Evolutionary conservation across 1,140 invertebrate species (phyloP).

Genomic region (Scylla paramamosain): DNA sequence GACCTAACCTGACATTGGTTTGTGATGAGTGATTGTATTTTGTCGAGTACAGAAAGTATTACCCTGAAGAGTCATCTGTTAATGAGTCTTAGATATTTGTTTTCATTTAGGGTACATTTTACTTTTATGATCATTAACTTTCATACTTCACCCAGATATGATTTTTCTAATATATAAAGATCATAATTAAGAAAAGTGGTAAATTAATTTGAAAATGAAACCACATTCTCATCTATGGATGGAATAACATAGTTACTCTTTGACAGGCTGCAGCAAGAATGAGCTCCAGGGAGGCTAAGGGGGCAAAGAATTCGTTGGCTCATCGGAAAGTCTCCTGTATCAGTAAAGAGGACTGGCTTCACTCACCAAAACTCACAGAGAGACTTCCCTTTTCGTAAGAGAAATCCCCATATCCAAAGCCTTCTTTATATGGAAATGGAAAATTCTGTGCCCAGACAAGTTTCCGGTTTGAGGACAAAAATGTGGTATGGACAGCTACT

Average conservation of each 20-base stretch:
- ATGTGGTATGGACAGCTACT: constrained; percentile 59
- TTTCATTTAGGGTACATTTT: too few relatives aligned
- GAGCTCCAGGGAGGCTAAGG: constrained; percentile 58
- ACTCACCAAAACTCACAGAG: constrained; percentile 57
- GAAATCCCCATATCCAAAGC: constrained; percentile 50
- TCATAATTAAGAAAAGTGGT: not conserved
- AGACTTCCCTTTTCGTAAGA: constrained; percentile 31
- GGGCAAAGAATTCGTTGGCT: constrained; percentile 58
- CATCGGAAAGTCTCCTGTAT: constrained; percentile 60
- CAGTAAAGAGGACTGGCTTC: constrained; percentile 55
- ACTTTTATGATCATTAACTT: too few relatives aligned
- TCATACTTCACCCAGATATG: too few relatives aligned
- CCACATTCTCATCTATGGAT: constrained; percentile 41
- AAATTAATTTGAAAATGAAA: not conserved
- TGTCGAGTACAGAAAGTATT: too few relatives aligned
- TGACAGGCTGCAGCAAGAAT: constrained; percentile 65
- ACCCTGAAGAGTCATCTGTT: too few relatives aligned
- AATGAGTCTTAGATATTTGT: too few relatives aligned
- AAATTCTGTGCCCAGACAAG: constrained; percentile 61
- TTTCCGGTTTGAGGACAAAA: constrained; percentile 61
- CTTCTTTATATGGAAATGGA: constrained; percentile 60
- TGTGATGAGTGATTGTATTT: too few relatives aligned
- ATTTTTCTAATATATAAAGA: too few relatives aligned
- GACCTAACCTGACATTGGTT: too few relatives aligned
- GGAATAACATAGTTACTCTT: constrained; percentile 64